Base-by-base conservation (phyloP, 53 echinoderm and acorn worm species). In the Pentamera pediparva region DNA sequence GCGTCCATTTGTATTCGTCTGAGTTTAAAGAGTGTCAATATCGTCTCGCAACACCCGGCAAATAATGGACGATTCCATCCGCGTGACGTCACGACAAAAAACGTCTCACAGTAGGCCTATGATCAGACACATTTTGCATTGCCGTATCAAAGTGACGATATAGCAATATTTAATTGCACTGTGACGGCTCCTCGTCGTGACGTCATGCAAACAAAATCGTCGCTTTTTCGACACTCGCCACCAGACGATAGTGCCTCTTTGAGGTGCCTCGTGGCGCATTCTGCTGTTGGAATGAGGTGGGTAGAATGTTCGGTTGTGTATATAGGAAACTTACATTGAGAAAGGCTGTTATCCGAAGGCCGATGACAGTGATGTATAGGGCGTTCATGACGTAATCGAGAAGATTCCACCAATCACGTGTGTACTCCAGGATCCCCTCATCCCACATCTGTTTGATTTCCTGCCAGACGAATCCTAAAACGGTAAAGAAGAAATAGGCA, bases 391-490 rank as follows among this genome's bases (percentile, higher is more conserved):
- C 79, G 53, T 81, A 92, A 53, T 98, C 98, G 0, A 98, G 76
- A 30, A 89, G 52, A 81, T 98, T 98, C 98, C 98, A 98, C 98
- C 98, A 98, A 39, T 98, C 98, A 38, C 85, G 73, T 32, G 77
- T 74, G 67, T 98, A 98, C 35, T 91, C 88, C 51, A 75, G 51
- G 8, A 91, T 18, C 8, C 98, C 98, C 3, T 86, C 76, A 29
- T 98, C 89, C 98, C 98, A 98, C 18, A 98, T 69, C 37, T 98
- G 91, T 54, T 98, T 98, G 6, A 98, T 81, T 73, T 98, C 98
- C 7, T 83, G 88, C 98, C 98, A 98, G 6, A 98, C 69, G 59
- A 92, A 89, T 50, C 98, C 98, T 98, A 47, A 6, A 49, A 53
- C 39, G 26, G 33, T 48, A 50, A 76, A 31, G 6, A 32, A 28